Evolutionary conservation across 2,797 vertebrate genomes (phyloP).

Genomic region (Cyclopterus lumpus): DNA sequence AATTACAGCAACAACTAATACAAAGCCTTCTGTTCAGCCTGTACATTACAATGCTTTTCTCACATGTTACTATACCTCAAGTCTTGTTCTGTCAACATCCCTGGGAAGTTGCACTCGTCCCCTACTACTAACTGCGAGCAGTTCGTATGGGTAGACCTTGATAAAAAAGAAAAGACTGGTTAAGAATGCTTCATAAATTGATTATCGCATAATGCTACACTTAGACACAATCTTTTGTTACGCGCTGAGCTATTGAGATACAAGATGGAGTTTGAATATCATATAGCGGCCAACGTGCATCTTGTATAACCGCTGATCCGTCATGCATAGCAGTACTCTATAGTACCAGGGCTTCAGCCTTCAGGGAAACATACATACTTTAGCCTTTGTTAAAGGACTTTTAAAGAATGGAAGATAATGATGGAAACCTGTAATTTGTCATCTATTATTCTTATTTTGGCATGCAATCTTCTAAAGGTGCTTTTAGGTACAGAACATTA

Average conservation of each 20-base stretch:
- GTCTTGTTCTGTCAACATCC: slow-evolving; percentile 94
- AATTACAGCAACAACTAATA: not conserved
- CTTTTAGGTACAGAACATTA: not conserved
- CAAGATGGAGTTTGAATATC: not conserved
- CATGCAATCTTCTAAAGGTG: not conserved
- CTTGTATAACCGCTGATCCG: not conserved
- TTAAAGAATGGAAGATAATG: not conserved
- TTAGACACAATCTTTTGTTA: not conserved
- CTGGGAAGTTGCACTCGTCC: slow-evolving; percentile 91
- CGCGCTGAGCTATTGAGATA: not conserved
- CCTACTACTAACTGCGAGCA: slow-evolving; percentile 90
- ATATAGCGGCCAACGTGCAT: not conserved
- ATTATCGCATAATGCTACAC: not conserved
- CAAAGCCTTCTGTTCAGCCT: not conserved
- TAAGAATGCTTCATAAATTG: not conserved
- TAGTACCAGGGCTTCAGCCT: not conserved
- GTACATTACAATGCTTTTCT: not conserved
- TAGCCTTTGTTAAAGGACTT: slow-evolving; percentile 1
- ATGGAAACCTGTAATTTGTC: not conserved
- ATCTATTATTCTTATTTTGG: not conserved
- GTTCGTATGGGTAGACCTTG: slow-evolving; percentile 95
- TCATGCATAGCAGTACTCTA: not conserved
- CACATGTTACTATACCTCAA: slow-evolving; percentile 87
- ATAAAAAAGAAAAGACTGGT: slow-evolving; percentile 26
- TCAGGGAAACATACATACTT: not conserved